A percentile compares a stretch with the other conserved stretches of the same genome.
Evolutionary conservation across 2,888 invertebrate species (phyloP).

Genomic region (Scaptomyza cyrtandrae): DNA sequence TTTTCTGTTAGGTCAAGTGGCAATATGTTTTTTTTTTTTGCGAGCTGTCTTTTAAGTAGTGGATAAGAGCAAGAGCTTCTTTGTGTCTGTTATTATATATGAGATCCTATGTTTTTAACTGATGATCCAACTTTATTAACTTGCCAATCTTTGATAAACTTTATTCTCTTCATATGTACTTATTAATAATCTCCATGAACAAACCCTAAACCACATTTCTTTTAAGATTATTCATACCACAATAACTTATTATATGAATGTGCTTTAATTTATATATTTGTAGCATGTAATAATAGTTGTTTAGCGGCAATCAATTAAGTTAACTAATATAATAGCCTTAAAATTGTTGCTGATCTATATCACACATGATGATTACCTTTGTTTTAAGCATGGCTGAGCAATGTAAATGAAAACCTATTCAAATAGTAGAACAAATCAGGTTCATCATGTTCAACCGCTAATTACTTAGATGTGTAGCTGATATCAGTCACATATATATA

Average conservation of each 20-base stretch:
- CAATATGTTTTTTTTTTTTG: slow-evolving; percentile 2
- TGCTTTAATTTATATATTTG: too few relatives aligned
- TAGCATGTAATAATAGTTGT: too few relatives aligned
- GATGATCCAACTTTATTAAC: too few relatives aligned
- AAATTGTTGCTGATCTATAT: slow-evolving; percentile 1
- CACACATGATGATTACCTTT: not conserved
- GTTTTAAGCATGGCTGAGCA: not conserved
- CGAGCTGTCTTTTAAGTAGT: not conserved
- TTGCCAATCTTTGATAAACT: not conserved
- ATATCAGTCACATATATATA: slow-evolving; percentile 6
- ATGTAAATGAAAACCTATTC: slow-evolving; percentile 2
- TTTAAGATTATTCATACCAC: not conserved
- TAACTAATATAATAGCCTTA: not conserved
- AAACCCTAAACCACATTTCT: not conserved
- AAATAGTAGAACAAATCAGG: not conserved
- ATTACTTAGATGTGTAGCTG: slow-evolving; percentile 10
- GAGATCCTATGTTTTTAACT: too few relatives aligned
- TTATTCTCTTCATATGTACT: not conserved
- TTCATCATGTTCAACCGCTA: slow-evolving; percentile 5
- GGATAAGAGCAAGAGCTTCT: not conserved
- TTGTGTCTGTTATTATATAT: not conserved
- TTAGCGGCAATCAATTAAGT: not conserved
- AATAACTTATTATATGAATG: not conserved
- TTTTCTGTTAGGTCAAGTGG: slow-evolving; percentile 25
- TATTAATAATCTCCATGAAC: not conserved